Evolutionary conservation across 2,888 invertebrate species (phyloP), one percentile per base, ranked within the genome.

Genomic region (Byasa hedistus): DNA sequence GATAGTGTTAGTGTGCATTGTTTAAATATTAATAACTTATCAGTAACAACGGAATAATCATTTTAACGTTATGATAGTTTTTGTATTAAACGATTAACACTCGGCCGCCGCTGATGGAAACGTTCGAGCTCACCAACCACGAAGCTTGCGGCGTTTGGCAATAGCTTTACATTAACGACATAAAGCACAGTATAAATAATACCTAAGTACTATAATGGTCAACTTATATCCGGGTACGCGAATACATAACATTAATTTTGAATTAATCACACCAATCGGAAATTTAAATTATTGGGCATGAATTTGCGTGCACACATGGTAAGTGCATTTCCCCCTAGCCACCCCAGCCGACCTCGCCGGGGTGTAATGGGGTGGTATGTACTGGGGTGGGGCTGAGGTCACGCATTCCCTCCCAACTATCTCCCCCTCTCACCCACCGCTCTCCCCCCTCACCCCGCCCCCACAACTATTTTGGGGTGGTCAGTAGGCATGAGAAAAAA

Each of bases 281-380:
- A 91, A 91, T 90, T 91, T 91, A 89, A 90, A 91, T 90, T 89
- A 91, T 91, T 86, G 87, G 82, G 82, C 85, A 80, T 80, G 86
- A 89, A 87, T 86, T 87, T 88, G 89, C 88, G 90, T 88, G 87
- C 89, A 90, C 86, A 89, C 87, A 88, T 80, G 88, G 79, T 79
- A 74, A 82, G 81, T 87, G 87, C 86, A 82, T 68, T 73, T 76
- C 75, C 78, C 79, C 72, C 70, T 69, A 23, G 15, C 68, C 73
- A 70, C 71, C 70, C 70, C 63, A 19, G 57, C 65, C 71, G 64
- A 55, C 69, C 65, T 57, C 64, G 59, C 61, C 24, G 65, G 68
- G 67, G 69, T 66, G 70, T 66, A 71, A 71, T 73, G 71, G 71
- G 74, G 74, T 71, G 69, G 70, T 69, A 36, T 22, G 52, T 54